These are phyloP conservation scores for Chrysomallon squamiferum DNA, from an alignment of 1,140 invertebrate genomes.

Conservation along the genomic window DNA sequence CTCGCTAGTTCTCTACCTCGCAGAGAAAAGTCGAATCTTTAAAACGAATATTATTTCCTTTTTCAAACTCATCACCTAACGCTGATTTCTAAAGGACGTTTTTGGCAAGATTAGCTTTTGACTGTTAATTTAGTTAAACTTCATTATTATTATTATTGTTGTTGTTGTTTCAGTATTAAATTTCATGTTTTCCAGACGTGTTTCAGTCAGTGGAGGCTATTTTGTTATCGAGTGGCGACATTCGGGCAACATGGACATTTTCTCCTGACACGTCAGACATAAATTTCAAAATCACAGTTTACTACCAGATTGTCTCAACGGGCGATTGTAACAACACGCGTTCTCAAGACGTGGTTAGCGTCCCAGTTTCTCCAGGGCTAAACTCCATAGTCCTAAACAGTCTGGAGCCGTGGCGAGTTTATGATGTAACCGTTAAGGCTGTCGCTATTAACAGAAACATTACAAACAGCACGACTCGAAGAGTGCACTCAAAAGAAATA, in stretches of 20 bases:
- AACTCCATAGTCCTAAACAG: not conserved
- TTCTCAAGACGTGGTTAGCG: not conserved
- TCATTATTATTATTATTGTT: no score
- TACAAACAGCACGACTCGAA: not conserved
- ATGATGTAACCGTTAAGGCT: constrained; percentile 14
- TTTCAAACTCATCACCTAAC: no score
- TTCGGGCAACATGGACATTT: constrained; percentile 7
- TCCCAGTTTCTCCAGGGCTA: not conserved
- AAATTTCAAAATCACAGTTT: constrained; percentile 17
- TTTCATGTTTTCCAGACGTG: no score
- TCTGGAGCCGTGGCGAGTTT: constrained; percentile 15
- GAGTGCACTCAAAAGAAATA: constrained; percentile 6
- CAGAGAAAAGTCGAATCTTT: no score
- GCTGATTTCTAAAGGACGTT: no score
- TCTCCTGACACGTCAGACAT: constrained; percentile 9
- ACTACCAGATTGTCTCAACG: constrained; percentile 17
- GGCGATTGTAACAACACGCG: constrained; percentile 24
- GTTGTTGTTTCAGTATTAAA: no score
- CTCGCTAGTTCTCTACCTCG: no score
- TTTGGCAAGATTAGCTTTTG: no score
- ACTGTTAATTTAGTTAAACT: no score
- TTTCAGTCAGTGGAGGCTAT: no score
- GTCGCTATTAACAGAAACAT: not conserved
- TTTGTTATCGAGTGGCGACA: not conserved
- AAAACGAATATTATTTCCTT: no score